Evolutionary conservation across 2,888 invertebrate genomes (phyloP).

Genomic region (Heliconius aoede): DNA sequence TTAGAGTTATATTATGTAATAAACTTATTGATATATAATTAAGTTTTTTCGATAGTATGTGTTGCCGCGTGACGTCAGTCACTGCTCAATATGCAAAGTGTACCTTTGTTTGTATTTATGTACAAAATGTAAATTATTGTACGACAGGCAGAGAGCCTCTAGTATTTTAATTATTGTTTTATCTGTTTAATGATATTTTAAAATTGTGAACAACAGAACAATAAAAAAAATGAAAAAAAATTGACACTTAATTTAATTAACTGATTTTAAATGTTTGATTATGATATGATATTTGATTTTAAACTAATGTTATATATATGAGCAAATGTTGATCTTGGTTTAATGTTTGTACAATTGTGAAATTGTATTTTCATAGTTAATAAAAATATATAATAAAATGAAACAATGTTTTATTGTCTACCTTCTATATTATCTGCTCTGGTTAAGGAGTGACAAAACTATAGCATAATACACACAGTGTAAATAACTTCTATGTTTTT

Average conservation of each 20-base stretch:
- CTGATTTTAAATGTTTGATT: conserved; percentile 17
- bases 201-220: not conserved
- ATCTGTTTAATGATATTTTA: conserved; percentile 51
- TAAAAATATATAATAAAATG: conserved; percentile 69
- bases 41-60: conserved; percentile 18
- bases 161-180: conserved; percentile 41
- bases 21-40: conserved; percentile 28
- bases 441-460: conserved; percentile 5
- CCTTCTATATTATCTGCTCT: conserved; percentile 32
- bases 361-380: conserved; percentile 71
- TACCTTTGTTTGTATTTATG: conserved; percentile 55
- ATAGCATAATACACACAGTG: conserved; percentile 6
- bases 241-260: too few relatives aligned
- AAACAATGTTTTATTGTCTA: conserved; percentile 56
- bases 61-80: conserved; percentile 39
- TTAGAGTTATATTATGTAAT: conserved; percentile 26
- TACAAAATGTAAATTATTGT: conserved; percentile 56
- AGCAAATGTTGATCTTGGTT: conserved; percentile 55
- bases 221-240: too few relatives aligned
- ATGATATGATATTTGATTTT: conserved; percentile 35
- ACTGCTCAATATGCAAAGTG: conserved; percentile 57
- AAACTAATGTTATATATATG: conserved; percentile 38
- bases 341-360: conserved; percentile 67
- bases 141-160: conserved; percentile 52
- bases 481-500: conserved; percentile 3